A percentile compares a stretch with the other conserved stretches of the same genome.
These are phyloP conservation scores for Amphipoea lucens DNA, from an alignment of 2,888 invertebrate species.

Conservation along the genomic window DNA sequence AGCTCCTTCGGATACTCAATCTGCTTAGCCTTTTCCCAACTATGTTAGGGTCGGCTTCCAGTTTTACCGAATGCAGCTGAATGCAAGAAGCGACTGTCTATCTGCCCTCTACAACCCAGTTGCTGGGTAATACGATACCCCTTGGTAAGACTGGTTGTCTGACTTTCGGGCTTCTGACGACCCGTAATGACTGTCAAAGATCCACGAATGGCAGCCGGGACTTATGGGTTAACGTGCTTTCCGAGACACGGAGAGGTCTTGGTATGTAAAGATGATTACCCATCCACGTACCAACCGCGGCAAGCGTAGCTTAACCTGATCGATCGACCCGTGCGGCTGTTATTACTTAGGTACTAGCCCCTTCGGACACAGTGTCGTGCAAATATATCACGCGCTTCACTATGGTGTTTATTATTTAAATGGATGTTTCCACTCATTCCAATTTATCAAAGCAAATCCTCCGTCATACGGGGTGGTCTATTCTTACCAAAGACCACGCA, in stretches of 20 bases:
- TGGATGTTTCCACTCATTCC: constrained; percentile 10
- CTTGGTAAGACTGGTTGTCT: neutral
- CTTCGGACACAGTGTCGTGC: neutral
- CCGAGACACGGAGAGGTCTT: neutral
- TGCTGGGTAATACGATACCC: neutral
- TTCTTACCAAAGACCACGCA: constrained; percentile 36
- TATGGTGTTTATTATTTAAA: constrained; percentile 16
- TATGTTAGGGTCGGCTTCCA: neutral
- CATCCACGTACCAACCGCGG: neutral
- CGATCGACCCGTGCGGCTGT: neutral
- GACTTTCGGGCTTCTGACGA: neutral
- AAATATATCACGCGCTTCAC: constrained; percentile 9
- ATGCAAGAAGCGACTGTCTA: neutral
- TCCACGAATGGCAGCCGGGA: neutral
- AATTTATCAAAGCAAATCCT: constrained; percentile 21
- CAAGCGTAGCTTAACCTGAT: neutral
- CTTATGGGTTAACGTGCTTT: neutral
- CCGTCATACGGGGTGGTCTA: constrained; percentile 20
- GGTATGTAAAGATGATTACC: neutral
- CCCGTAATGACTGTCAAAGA: neutral
- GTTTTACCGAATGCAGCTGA: neutral
- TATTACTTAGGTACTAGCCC: neutral
- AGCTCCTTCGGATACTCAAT: neutral
- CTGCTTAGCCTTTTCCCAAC: neutral
- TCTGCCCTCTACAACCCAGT: neutral